A percentile compares a stretch with the other conserved stretches of the same genome.
Conservation (phyloP, 1,140 invertebrate genomes). For the Aplysia californica region DNA sequence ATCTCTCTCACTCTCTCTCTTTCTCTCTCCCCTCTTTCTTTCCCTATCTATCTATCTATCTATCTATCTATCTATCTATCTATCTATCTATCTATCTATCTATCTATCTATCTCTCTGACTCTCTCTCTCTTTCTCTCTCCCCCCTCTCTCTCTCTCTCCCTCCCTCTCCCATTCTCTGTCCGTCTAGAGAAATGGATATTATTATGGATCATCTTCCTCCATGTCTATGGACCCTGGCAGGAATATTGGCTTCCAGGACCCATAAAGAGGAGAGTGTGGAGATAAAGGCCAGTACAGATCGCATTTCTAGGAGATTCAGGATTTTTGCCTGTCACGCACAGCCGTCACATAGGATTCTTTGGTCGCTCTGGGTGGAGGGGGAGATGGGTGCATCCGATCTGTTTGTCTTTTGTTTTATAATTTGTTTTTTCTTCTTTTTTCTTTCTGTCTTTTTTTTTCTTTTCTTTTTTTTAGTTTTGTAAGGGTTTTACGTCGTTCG, state of each 20-base stretch:
- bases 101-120: neutral
- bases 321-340: neutral
- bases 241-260: neutral
- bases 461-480: no score
- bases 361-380: no score
- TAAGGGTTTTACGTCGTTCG: no score
- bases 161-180: neutral
- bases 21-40: neutral
- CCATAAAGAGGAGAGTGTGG: neutral
- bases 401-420: no score
- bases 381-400: no score
- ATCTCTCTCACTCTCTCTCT: neutral
- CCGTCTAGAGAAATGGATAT: neutral
- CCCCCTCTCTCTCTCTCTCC: conserved; percentile 9
- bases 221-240: neutral
- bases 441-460: no score
- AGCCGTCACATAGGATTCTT: neutral
- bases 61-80: neutral
- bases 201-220: neutral
- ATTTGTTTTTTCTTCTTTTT: no score
- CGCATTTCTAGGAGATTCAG: neutral
- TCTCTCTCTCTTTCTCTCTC: conserved; percentile 8
- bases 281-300: neutral
- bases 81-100: neutral
- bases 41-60: neutral